phyloP scores from a whole-genome alignment of 2,797 vertebrate genomes.

The Pogoniulus pusillus region DNA sequence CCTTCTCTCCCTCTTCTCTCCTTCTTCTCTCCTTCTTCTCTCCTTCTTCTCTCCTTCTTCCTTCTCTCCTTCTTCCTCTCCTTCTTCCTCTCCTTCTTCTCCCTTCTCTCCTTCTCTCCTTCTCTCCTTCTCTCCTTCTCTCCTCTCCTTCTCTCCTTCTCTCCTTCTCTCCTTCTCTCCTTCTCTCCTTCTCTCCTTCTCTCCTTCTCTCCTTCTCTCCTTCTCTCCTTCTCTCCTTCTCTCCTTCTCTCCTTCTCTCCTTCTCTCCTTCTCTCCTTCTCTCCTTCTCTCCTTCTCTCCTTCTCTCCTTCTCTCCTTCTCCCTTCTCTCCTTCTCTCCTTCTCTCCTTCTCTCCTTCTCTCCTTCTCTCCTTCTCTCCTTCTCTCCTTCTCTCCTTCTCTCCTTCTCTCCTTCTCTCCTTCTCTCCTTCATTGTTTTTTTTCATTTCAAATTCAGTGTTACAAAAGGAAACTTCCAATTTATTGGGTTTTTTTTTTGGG shows the following conservation, averaged over 20 bases:
- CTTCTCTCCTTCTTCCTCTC: too few relatives aligned
- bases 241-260: background rate
- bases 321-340: background rate
- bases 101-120: background rate
- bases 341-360: background rate
- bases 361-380: background rate
- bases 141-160: background rate
- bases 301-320: background rate
- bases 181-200: background rate
- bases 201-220: background rate
- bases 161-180: background rate
- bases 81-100: too few relatives aligned
- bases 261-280: background rate
- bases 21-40: background rate
- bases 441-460: slow-evolving; percentile 70
- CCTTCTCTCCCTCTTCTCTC: background rate
- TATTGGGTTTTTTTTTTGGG: background rate
- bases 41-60: background rate
- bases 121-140: background rate
- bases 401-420: background rate
- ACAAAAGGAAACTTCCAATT: slow-evolving; percentile 51
- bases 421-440: background rate
- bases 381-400: background rate
- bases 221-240: background rate
- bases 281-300: background rate